Percentiles rank a stretch among this genome's conserved stretches.
phyloP scores from a whole-genome alignment of 2,113 vertebrate species.

The Siniperca knerii region DNA sequence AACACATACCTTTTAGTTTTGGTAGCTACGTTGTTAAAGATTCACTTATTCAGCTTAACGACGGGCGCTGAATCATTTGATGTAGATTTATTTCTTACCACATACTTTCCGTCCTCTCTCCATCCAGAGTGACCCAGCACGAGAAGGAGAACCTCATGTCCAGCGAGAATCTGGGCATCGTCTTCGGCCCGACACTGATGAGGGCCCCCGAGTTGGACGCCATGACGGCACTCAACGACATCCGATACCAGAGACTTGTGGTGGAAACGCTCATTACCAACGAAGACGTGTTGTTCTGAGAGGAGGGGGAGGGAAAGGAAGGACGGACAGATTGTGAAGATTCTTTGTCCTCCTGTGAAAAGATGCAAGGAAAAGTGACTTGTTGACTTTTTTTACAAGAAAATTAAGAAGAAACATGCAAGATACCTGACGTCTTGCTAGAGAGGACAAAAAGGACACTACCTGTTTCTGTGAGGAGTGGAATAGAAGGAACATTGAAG shows the following conservation, averaged over 20 bases:
- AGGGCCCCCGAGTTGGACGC: constrained; percentile 91
- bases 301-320: constrained; percentile 3
- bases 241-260: constrained; percentile 96
- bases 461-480: constrained; percentile 8
- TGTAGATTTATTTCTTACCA: background rate
- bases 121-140: constrained; percentile 88
- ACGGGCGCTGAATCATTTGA: background rate
- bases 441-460: background rate
- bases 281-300: constrained; percentile 95
- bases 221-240: constrained; percentile 94
- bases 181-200: constrained; percentile 90
- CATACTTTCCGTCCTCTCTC: background rate
- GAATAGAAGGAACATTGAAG: constrained; percentile 36
- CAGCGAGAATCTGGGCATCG: constrained; percentile 95
- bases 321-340: background rate
- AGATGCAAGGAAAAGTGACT: constrained; percentile 13
- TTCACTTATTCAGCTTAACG: background rate
- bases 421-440: background rate
- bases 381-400: constrained; percentile 2
- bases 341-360: background rate
- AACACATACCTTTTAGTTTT: background rate
- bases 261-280: constrained; percentile 96
- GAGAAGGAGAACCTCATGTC: constrained; percentile 96
- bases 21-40: background rate
- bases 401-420: constrained; percentile 39